Evolutionary conservation across 1,140 invertebrate genomes (phyloP), one percentile per base, ranked within the genome.

Genomic region (Heliconius himera): DNA sequence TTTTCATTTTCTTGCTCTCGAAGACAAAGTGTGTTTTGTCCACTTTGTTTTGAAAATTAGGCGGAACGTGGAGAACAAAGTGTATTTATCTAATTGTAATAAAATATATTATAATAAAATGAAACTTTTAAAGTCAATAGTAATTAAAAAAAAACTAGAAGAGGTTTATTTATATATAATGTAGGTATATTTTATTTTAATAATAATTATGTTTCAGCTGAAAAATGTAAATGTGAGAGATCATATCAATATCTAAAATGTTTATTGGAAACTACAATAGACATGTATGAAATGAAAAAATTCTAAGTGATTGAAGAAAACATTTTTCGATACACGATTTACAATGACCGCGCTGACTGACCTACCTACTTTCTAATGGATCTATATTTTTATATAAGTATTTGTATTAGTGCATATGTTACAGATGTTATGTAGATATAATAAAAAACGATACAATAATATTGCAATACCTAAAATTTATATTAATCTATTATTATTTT

Each of bases 231-330:
- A 66, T 94, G 93, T 74, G 92, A 94, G 26, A 84, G 87, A 74
- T 84, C 93, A 0, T 94, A 94, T 72, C 85, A 88, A 29, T 93
- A 89, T 80, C 70, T 91, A 16, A 94, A 91, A 79, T 94, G 93
- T 78, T 46, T 93, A 16, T 88, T 93, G 86, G 87, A 91, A 76
- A 87, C 81, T 18, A 87, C 89, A 70, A 91, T 93, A 66, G 85
- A 90, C 46, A 88, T 84, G 80, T 86, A 87, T 77, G 79, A 81
- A 66, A 66, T 66, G 60, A 66, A 29, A 29, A 66, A 66, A 29
- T 29, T 66, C 26, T 11, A 66, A 66, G 4, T 66, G 0, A 60
- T 60, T 60, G 54, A 60, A 8, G 29, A 66, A 26, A 26, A 11
- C 3, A 13, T 5, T 29, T 60, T 13, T 66, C 60, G 4, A 66